Evolutionary conservation across 2,888 invertebrate species (phyloP), one percentile per base, ranked within the genome.

Genomic region (Elegia similella): DNA sequence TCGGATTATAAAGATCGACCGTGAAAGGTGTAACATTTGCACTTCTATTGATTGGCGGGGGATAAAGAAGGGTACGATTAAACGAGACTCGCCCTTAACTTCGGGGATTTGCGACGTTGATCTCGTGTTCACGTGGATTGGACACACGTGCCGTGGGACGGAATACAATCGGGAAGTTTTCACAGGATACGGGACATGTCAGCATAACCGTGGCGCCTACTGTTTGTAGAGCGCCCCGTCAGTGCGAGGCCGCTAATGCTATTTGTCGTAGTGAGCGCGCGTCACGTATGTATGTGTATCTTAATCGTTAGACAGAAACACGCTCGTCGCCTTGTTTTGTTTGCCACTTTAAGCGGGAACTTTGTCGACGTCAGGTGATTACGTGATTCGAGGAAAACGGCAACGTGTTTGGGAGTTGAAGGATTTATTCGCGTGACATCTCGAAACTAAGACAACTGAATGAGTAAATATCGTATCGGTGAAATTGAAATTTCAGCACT

Each of bases 231-330:
- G 78, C 78, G 78, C 34, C n/a, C n/a, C 34, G 50, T 17, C 50
- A 38, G 34, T 17, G 15, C 16, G 50, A 38, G 75, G 77, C 75
- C 77, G 79, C 84, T 89, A 88, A 88, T 88, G 83, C 83, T 87
- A 80, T 88, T 89, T 88, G 81, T 80, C 73, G 72, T 76, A 65
- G 75, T 75, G 80, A 83, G 80, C 79, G 81, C 80, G 78, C 80
- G 76, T 78, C 78, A 80, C 76, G 76, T 75, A 67, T 86, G 85
- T 88, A 67, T 86, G 85, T 88, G 83, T 85, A 76, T 88, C 86
- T 90, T 88, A 86, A 85, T 89, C 82, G 83, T 88, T 88, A 86
- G 78, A 78, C 80, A 77, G 80, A 75, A 83, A 86, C 84, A 81
- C 81, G 76, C 78, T 80, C 78, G 75, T 80, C 78, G 77, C 78